Evolutionary conservation across 2,797 vertebrate genomes (phyloP).

Genomic region (Melopsittacus undulatus): DNA sequence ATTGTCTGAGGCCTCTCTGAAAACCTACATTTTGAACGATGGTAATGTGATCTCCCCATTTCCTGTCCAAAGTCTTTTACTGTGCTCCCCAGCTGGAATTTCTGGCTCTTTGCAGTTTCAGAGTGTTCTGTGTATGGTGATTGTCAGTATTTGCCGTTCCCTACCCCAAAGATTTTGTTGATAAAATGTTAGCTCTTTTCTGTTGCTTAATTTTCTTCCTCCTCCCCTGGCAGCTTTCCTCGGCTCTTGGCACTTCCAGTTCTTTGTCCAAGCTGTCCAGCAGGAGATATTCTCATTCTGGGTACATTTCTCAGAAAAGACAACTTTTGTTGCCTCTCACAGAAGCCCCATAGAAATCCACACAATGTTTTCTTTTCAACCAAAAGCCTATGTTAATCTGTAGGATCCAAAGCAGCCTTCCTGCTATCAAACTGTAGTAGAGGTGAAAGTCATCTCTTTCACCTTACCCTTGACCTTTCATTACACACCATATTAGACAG

Average conservation of each 20-base stretch:
- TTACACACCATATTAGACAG: neutral
- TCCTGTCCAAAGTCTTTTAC: slow-evolving; percentile 17
- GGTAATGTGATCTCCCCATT: slow-evolving; percentile 13
- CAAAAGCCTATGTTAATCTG: neutral
- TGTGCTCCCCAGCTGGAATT: neutral
- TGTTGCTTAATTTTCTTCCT: slow-evolving; percentile 36
- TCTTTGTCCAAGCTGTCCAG: slow-evolving; percentile 40
- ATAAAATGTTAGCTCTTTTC: slow-evolving; percentile 12
- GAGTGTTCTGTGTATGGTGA: neutral
- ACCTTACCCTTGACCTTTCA: neutral
- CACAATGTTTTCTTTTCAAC: slow-evolving; percentile 46
- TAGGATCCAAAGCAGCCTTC: neutral
- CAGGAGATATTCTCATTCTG: slow-evolving; percentile 52
- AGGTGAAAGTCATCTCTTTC: slow-evolving; percentile 7
- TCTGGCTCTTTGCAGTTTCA: slow-evolving; percentile 3
- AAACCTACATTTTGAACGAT: neutral
- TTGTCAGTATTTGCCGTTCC: neutral
- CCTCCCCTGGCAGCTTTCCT: slow-evolving; percentile 47
- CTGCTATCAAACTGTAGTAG: neutral
- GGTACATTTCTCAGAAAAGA: slow-evolving; percentile 43
- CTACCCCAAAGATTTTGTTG: neutral
- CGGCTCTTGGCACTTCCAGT: slow-evolving; percentile 10
- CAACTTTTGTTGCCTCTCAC: slow-evolving; percentile 45
- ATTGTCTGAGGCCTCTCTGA: neutral
- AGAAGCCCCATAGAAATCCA: slow-evolving; percentile 48